phyloP scores from a whole-genome alignment of 2,888 invertebrate species.

The Ectemnius continuus region DNA sequence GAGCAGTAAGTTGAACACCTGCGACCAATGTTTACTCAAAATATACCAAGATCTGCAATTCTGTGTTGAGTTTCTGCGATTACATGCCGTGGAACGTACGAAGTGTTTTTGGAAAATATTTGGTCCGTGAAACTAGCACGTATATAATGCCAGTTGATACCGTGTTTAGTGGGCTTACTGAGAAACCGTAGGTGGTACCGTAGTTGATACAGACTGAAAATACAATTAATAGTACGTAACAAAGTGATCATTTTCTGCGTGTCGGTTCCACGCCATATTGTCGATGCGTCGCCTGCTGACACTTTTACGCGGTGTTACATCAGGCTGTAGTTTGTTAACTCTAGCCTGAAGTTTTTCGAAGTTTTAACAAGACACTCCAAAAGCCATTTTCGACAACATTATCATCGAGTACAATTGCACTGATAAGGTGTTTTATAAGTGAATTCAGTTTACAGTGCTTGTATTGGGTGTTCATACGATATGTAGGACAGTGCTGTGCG shows the following conservation, averaged over 20 bases:
- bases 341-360: slow-evolving; percentile 37
- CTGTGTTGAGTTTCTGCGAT: too few relatives aligned
- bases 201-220: slow-evolving; percentile 52
- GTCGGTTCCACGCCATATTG: slow-evolving; percentile 17
- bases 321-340: slow-evolving; percentile 38
- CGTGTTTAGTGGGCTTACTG: slow-evolving; percentile 30
- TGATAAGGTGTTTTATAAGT: slow-evolving; percentile 27
- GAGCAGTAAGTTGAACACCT: too few relatives aligned
- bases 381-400: slow-evolving; percentile 33
- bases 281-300: slow-evolving; percentile 19
- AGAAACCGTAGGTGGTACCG: slow-evolving; percentile 23
- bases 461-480: slow-evolving; percentile 42
- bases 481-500: slow-evolving; percentile 57
- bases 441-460: slow-evolving; percentile 26
- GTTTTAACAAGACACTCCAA: slow-evolving; percentile 17
- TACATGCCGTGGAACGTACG: not conserved
- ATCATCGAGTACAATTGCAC: slow-evolving; percentile 7
- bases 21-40: too few relatives aligned
- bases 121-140: too few relatives aligned
- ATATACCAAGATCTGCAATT: too few relatives aligned
- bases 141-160: slow-evolving; percentile 5
- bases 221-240: slow-evolving; percentile 30
- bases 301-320: slow-evolving; percentile 37
- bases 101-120: too few relatives aligned
- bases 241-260: slow-evolving; percentile 15